phyloP scores from a whole-genome alignment of 2,113 vertebrate genomes.

The Vireo altiloquus region DNA sequence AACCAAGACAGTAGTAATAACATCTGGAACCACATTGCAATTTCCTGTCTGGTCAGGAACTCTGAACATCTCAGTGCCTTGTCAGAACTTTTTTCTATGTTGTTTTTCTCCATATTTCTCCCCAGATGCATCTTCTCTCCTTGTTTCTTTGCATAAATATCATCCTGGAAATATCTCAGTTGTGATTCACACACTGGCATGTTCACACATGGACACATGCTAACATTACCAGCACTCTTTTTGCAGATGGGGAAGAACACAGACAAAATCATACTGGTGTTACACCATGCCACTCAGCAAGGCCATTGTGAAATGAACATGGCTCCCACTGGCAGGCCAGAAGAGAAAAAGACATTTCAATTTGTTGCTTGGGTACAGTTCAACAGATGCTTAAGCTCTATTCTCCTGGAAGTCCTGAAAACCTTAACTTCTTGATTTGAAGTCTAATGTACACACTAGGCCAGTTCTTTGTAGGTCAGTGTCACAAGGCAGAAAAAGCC shows the following conservation, averaged over 20 bases:
- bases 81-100: neutral
- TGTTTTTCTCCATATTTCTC: neutral
- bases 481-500: too few species aligned
- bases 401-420: too few species aligned
- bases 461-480: too few species aligned
- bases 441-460: too few species aligned
- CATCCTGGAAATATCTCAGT: neutral
- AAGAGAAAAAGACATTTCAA: too few species aligned
- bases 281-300: neutral
- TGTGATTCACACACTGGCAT: neutral
- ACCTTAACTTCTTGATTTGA: too few species aligned
- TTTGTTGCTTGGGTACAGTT: too few species aligned
- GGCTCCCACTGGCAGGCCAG: too few species aligned
- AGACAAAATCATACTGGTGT: neutral
- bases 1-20: neutral
- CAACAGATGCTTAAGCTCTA: too few species aligned
- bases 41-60: neutral
- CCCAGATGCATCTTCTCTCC: neutral
- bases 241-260: neutral
- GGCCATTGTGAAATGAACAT: too few species aligned
- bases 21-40: neutral
- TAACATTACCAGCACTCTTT: neutral
- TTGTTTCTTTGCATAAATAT: neutral
- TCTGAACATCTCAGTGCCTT: neutral
- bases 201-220: neutral